Conservation (phyloP, 2,113 vertebrate genomes). For the Eurypyga helias region DNA sequence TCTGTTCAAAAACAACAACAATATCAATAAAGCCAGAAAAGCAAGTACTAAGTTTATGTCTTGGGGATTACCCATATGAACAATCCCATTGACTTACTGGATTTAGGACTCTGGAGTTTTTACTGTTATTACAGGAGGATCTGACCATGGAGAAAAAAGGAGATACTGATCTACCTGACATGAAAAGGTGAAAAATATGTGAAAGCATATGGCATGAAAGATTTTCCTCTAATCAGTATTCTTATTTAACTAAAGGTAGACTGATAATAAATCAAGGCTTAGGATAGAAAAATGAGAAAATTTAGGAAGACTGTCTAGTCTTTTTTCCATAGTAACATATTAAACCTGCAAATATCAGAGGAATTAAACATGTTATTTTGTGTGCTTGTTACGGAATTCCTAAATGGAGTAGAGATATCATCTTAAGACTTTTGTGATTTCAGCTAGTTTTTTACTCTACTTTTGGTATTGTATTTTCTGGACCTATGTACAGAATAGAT, state of each 20-base stretch:
- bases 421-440: not conserved
- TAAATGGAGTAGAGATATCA: not conserved
- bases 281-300: not conserved
- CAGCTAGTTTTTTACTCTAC: fast-evolving
- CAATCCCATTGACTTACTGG: not conserved
- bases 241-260: not conserved
- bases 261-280: not conserved
- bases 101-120: not conserved
- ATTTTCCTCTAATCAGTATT: not conserved
- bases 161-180: not conserved
- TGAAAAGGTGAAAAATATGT: not conserved
- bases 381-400: not conserved
- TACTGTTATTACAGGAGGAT: not conserved
- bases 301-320: not conserved
- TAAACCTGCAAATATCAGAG: not conserved
- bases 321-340: not conserved
- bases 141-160: not conserved
- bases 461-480: not conserved
- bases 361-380: not conserved
- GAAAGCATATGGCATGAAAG: not conserved
- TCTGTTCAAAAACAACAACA: not conserved
- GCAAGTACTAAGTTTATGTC: not conserved
- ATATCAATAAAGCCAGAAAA: not conserved
- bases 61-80: not conserved
- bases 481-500: not conserved